A percentile compares a stretch with the other conserved stretches of the same genome.
Conservation (phyloP, 1,140 invertebrate species). For the Philotrypesis tridentata region DNA sequence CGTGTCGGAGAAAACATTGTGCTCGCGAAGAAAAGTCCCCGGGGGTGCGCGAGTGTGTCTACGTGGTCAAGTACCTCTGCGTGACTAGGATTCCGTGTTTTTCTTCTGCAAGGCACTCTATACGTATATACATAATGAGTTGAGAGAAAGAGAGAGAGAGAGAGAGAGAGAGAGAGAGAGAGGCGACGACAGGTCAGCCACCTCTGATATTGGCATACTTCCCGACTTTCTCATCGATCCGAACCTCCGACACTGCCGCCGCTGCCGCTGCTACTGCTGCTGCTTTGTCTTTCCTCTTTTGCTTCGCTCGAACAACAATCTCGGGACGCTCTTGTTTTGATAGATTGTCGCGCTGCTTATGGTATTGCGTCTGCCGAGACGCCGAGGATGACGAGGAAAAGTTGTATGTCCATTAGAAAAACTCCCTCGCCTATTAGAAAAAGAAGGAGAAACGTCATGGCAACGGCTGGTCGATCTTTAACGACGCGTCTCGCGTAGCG, state of each 20-base stretch:
- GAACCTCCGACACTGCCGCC: not conserved
- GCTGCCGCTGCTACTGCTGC: too few relatives aligned
- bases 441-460: too few relatives aligned
- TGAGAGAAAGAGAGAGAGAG: not conserved
- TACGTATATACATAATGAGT: not conserved
- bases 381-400: too few relatives aligned
- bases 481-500: not conserved
- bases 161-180: not conserved
- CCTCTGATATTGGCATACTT: slow-evolving; percentile 58
- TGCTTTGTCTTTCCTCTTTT: not conserved
- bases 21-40: not conserved
- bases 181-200: slow-evolving; percentile 29
- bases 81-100: slow-evolving; percentile 8
- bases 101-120: not conserved
- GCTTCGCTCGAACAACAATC: not conserved
- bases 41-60: not conserved
- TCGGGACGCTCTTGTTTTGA: too few relatives aligned
- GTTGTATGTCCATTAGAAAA: too few relatives aligned
- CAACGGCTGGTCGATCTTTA: not conserved
- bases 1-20: slow-evolving; percentile 6
- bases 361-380: too few relatives aligned
- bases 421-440: too few relatives aligned
- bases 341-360: too few relatives aligned
- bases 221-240: slow-evolving; percentile 45
- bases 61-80: slow-evolving; percentile 31